Conservation (phyloP, 2,888 invertebrate genomes). For the Enoplolaimus lenunculus region DNA sequence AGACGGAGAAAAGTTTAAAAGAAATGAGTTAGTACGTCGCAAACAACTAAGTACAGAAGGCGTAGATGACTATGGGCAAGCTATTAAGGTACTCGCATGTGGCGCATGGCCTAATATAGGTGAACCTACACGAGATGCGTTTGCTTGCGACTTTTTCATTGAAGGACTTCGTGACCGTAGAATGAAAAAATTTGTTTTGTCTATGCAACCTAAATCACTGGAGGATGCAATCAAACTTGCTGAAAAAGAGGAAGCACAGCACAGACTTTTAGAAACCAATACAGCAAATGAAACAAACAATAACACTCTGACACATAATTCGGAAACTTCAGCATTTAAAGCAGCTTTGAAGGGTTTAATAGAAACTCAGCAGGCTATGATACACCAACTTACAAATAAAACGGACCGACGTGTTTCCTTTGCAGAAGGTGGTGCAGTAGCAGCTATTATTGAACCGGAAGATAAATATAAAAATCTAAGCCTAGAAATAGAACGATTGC, state of each 20-base stretch:
- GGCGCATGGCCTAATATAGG: not conserved
- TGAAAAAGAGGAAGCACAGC: constrained; percentile 3
- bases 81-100: not conserved
- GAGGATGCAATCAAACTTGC: not conserved
- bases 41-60: not conserved
- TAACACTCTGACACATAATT: not conserved
- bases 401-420: too few relatives aligned
- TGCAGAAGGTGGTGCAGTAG: too few relatives aligned
- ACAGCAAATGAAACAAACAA: not conserved
- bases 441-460: too few relatives aligned
- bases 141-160: not conserved
- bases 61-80: not conserved
- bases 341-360: too few relatives aligned
- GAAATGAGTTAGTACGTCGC: not conserved
- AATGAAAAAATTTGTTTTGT: not conserved
- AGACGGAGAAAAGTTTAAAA: constrained; percentile 1
- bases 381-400: too few relatives aligned
- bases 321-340: too few relatives aligned
- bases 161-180: not conserved
- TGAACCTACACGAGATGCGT: not conserved
- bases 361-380: too few relatives aligned
- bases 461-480: too few relatives aligned
- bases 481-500: too few relatives aligned
- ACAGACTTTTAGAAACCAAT: not conserved
- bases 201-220: not conserved